phyloP scores from a whole-genome alignment of 2,113 vertebrate species.

The Regulus satrapa region DNA sequence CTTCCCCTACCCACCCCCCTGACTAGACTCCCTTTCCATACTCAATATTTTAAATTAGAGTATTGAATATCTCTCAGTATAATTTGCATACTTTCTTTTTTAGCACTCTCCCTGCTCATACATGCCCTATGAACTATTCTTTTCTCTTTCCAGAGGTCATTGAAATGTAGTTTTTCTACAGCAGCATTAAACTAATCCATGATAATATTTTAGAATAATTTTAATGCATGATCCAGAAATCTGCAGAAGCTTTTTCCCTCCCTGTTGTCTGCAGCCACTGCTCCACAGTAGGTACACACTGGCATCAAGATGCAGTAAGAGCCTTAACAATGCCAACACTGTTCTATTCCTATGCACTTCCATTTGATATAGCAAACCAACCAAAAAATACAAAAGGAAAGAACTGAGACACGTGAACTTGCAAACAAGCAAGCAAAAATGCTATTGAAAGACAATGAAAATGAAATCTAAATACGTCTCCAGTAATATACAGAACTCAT shows the following conservation, averaged over 20 bases:
- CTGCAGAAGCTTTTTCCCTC: neutral
- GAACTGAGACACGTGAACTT: neutral
- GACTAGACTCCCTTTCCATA: neutral
- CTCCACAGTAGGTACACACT: neutral
- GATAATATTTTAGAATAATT: neutral
- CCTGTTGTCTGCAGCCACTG: neutral
- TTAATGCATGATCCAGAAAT: neutral
- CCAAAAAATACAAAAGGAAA: neutral
- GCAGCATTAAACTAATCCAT: neutral
- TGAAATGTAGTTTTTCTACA: neutral
- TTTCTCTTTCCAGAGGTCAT: neutral
- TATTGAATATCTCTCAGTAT: neutral
- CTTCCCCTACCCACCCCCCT: neutral
- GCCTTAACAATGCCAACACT: neutral
- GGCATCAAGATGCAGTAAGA: neutral
- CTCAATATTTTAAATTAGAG: constrained; percentile 3
- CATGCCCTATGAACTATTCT: neutral
- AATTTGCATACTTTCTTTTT: constrained; percentile 19
- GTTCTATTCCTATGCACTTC: neutral
- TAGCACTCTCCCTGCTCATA: neutral
- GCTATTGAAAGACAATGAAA: neutral
- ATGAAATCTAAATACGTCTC: neutral
- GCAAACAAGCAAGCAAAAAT: neutral
- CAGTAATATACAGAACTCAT: neutral
- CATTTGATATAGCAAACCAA: neutral